These are phyloP conservation scores for Drosophila neutralis DNA, from an alignment of 2,888 invertebrate species.

Conservation along the genomic window DNA sequence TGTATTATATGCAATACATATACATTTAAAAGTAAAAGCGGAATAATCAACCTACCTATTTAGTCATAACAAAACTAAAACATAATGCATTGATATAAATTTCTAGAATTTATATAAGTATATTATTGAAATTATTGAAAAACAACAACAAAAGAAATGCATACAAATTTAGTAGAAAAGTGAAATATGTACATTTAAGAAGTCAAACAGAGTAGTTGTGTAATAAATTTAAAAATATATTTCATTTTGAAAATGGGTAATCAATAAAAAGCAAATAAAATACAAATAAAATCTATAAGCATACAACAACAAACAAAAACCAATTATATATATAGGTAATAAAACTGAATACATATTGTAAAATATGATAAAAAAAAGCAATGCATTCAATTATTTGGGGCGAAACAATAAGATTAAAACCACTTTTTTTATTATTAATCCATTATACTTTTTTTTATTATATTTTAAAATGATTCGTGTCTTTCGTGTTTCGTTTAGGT, in stretches of 20 bases:
- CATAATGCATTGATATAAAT: constrained; percentile 65
- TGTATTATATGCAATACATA: constrained; percentile 28
- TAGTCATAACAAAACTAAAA: constrained; percentile 64
- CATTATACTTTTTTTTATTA: neutral
- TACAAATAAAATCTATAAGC: constrained; percentile 21
- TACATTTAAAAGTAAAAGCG: constrained; percentile 48
- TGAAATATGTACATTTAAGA: constrained; percentile 67
- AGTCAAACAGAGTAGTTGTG: constrained; percentile 65
- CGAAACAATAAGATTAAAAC: neutral
- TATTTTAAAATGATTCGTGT: neutral
- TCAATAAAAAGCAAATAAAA: constrained; percentile 58
- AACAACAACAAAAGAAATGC: constrained; percentile 53
- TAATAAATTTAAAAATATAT: constrained; percentile 61
- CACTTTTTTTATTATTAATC: neutral
- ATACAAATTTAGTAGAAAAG: constrained; percentile 70
- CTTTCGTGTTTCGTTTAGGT: neutral
- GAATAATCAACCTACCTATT: constrained; percentile 77
- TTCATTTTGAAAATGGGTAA: constrained; percentile 62
- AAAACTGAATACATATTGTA: constrained; percentile 74
- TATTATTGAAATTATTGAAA: constrained; percentile 62
- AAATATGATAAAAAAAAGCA: constrained; percentile 52
- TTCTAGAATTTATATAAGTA: constrained; percentile 75
- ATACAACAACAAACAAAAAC: constrained; percentile 43
- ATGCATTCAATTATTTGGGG: neutral
- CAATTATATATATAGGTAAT: constrained; percentile 61